A percentile compares a stretch with the other conserved stretches of the same genome.
Conservation (phyloP, 2,113 vertebrate genomes). For the Callaeas wilsoni region DNA sequence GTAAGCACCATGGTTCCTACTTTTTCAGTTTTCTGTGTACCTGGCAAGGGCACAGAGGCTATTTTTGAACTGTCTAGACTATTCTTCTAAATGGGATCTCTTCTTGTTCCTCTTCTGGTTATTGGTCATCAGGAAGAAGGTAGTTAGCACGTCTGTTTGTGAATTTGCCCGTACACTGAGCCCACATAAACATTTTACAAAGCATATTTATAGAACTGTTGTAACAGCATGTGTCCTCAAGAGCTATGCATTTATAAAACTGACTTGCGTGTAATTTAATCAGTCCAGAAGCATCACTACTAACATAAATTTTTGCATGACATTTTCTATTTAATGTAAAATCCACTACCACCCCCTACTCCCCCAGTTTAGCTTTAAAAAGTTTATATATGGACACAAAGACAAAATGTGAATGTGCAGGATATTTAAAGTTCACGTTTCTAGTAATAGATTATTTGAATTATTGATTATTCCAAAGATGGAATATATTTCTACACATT, state of each 20-base stretch:
- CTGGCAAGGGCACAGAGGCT: background rate
- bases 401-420: background rate
- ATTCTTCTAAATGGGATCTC: background rate
- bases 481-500: background rate
- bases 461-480: background rate
- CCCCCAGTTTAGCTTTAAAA: background rate
- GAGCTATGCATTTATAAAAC: background rate
- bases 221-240: background rate
- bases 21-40: background rate
- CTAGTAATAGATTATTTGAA: background rate
- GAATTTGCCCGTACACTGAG: background rate
- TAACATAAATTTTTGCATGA: background rate
- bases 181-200: background rate
- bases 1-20: background rate
- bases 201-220: background rate
- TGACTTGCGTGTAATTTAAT: background rate
- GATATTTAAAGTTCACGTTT: background rate
- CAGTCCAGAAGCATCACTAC: background rate
- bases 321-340: background rate
- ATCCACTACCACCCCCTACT: accelerated
- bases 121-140: background rate
- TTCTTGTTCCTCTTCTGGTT: conserved; percentile 22
- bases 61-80: conserved; percentile 46
- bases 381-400: background rate
- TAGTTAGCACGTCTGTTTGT: background rate